A percentile compares a stretch with the other conserved stretches of the same genome.
phyloP scores from a whole-genome alignment of 2,888 invertebrate species.

The Dorcus hopei region DNA sequence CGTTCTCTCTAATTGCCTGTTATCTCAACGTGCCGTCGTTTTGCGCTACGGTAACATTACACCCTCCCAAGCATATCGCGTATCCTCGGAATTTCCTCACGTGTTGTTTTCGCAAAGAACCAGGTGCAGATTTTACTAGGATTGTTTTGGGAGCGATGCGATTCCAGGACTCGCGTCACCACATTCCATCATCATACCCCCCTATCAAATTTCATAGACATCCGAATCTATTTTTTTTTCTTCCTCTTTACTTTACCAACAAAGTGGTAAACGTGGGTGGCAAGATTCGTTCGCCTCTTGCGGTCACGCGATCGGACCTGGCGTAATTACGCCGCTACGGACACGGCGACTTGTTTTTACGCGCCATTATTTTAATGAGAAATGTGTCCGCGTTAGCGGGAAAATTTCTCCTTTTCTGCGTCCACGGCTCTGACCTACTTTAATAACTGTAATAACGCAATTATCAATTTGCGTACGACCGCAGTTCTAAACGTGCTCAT shows the following conservation, averaged over 20 bases:
- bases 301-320: conserved; percentile 19
- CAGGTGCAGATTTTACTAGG: conserved; percentile 21
- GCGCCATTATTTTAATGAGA: conserved; percentile 1
- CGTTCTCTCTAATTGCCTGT: conserved; percentile 17
- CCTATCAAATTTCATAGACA: too few species aligned
- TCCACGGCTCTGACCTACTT: background rate
- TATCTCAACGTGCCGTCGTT: conserved; percentile 16
- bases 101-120: conserved; percentile 19
- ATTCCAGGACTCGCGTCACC: background rate
- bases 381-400: background rate
- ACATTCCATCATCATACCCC: conserved; percentile 7
- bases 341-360: conserved; percentile 14
- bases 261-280: background rate
- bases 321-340: conserved; percentile 14
- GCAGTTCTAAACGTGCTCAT: background rate
- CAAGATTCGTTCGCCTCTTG: conserved; percentile 12
- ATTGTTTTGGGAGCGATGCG: conserved; percentile 25
- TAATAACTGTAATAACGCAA: background rate
- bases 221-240: background rate
- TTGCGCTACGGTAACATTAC: conserved; percentile 23
- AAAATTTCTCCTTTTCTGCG: background rate
- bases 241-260: background rate
- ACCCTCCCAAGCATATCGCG: conserved; percentile 21
- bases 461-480: conserved; percentile 4
- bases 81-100: conserved; percentile 21